These are phyloP conservation scores for Coreoperca whiteheadi DNA, from an alignment of 2,113 vertebrate genomes.

Conservation along the genomic window DNA sequence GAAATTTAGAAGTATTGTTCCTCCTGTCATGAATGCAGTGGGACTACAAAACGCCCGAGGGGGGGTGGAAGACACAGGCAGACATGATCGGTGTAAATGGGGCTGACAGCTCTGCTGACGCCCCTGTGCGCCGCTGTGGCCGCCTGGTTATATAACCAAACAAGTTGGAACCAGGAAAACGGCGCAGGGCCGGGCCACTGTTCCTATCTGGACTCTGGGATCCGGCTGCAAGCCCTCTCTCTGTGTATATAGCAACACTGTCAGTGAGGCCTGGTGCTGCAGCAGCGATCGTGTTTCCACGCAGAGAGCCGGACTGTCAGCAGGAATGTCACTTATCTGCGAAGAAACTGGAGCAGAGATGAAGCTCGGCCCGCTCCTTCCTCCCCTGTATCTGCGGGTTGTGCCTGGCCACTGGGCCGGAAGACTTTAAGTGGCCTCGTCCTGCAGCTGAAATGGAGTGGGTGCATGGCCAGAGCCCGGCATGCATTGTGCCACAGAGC, in stretches of 20 bases:
- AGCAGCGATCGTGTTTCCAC: neutral
- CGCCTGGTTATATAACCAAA: conserved; percentile 60
- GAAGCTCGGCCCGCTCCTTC: conserved; percentile 13
- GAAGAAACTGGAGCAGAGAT: conserved; percentile 13
- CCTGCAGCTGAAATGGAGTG: conserved; percentile 30
- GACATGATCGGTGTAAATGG: conserved; percentile 53
- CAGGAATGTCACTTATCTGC: neutral
- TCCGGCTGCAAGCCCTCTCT: conserved; percentile 3
- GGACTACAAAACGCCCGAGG: conserved; percentile 28
- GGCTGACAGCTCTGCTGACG: conserved; percentile 63
- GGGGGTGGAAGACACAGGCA: conserved; percentile 16
- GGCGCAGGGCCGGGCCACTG: neutral
- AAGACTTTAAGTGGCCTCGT: conserved; percentile 64
- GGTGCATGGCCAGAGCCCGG: neutral
- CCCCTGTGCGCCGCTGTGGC: conserved; percentile 29
- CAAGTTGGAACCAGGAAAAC: conserved; percentile 31
- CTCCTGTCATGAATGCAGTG: conserved; percentile 27
- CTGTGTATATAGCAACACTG: conserved; percentile 41
- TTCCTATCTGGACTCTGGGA: neutral
- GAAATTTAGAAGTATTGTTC: conserved; percentile 16
- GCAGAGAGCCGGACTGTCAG: conserved; percentile 20
- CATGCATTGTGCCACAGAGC: neutral
- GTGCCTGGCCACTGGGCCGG: conserved; percentile 47
- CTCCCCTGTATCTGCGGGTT: neutral
- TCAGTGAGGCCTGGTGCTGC: neutral